Base-by-base conservation (phyloP, 2,113 vertebrate genomes). In the Nestor notabilis region DNA sequence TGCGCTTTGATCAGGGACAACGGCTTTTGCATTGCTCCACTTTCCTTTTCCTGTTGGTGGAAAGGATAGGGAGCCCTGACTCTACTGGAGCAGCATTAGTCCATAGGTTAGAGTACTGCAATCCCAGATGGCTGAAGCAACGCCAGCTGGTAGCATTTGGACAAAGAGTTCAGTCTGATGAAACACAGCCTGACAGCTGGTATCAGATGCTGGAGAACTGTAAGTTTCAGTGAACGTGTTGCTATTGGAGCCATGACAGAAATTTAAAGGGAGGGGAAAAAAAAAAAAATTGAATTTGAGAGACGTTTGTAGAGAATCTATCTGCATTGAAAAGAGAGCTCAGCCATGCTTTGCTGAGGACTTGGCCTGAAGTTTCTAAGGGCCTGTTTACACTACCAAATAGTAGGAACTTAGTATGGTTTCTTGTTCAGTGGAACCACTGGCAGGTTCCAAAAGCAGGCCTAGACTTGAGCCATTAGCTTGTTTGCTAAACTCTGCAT, bases 71-170 rank as follows among this genome's bases (percentile, higher is more conserved):
- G 56, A 93, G 47, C 60, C 44, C 11, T 76, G 80, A 16, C 75
- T 77, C 75, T 81, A 90, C 44, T 93, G 84, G 96, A 94, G 44
- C 49, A 49, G 49, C 58, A 0, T 77, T 64, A 87, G 89, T 79
- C 90, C 4, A 1, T 74, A 93, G 93, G 88, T 95, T 66, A 84
- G 80, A 85, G 49, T 7, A 17, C 83, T 87, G 83, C 0, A 8
- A 65, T 90, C 90, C 96, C 95, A 97, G 97, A 93, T 90, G 93
- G 96, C 91, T 78, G 61, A 65, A 84, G 93, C 29, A 24, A 61
- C 1, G 71, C 97, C 96, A 95, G 95, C 97, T 97, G 96, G 95
- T 95, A 95, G 92, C 87, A 93, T 89, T 91, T 94, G 95, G 95
- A 82, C 23, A 86, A 87, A 96, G 91, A 96, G 93, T 89, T 96